These are phyloP conservation scores for Drosophila niveifrons DNA, from an alignment of 2,888 invertebrate species.

Conservation along the genomic window DNA sequence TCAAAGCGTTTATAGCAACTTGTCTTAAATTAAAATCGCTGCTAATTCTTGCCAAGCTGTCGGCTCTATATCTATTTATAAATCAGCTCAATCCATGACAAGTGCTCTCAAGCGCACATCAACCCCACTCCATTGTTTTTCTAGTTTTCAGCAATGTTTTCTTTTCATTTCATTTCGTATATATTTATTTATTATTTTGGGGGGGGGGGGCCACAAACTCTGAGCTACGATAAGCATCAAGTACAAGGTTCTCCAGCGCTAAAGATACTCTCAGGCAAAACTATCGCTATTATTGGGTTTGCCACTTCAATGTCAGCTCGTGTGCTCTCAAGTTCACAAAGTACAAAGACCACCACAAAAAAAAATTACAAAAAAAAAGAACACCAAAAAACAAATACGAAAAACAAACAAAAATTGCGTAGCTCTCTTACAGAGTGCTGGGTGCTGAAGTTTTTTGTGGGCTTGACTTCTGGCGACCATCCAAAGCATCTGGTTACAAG, in stretches of 20 bases:
- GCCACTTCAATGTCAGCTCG: constrained; percentile 61
- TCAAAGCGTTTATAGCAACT: constrained; percentile 63
- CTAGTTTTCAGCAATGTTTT: constrained; percentile 24
- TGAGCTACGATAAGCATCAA: constrained; percentile 45
- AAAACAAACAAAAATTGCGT: constrained; percentile 37
- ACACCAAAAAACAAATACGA: constrained; percentile 3
- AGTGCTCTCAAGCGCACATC: constrained; percentile 57
- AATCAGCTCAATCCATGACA: constrained; percentile 37
- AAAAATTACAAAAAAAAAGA: neutral
- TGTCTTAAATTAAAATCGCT: constrained; percentile 61
- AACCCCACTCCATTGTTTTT: constrained; percentile 36
- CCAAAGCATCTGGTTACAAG: constrained; percentile 33
- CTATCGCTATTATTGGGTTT: constrained; percentile 47
- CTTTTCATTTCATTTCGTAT: constrained; percentile 6
- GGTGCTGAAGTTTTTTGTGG: constrained; percentile 24
- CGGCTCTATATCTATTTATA: constrained; percentile 53
- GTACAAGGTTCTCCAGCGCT: constrained; percentile 54
- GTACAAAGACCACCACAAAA: constrained; percentile 36
- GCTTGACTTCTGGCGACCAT: constrained; percentile 30
- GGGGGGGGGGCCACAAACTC: constrained; percentile 10
- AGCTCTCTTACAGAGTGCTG: constrained; percentile 22
- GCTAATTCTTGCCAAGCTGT: constrained; percentile 46
- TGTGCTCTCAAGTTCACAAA: constrained; percentile 50
- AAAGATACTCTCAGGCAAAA: constrained; percentile 54
- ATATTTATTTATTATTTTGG: constrained; percentile 18